Percentiles rank a stretch among this genome's conserved stretches.
These are phyloP conservation scores for Elysia chlorotica DNA, from an alignment of 1,140 invertebrate species.

Conservation along the genomic window DNA sequence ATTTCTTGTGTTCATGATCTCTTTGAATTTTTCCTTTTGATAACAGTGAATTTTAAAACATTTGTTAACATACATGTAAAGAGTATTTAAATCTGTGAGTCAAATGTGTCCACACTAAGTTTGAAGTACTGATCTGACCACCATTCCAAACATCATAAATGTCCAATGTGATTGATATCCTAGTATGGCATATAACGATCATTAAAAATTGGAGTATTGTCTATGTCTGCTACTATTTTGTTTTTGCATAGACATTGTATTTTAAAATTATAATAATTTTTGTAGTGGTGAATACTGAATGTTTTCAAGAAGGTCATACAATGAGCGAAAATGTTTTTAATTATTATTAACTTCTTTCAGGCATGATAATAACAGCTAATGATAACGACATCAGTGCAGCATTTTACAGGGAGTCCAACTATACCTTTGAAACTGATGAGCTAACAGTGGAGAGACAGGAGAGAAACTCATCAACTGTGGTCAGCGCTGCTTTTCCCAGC, in stretches of 20 bases:
- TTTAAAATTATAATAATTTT: not conserved
- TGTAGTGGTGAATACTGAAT: not conserved
- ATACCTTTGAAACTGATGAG: no score
- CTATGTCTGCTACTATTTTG: not conserved
- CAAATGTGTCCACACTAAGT: no score
- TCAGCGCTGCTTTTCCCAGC: no score
- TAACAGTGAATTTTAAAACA: no score
- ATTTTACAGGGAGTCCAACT: not conserved
- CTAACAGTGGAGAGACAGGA: not conserved
- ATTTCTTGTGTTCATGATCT: no score
- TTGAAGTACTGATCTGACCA: no score
- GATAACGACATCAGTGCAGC: not conserved
- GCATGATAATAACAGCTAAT: not conserved
- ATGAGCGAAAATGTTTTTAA: not conserved
- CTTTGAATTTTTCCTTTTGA: no score
- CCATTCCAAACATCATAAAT: no score
- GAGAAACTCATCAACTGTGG: not conserved
- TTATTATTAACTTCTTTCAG: not conserved
- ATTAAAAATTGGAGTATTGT: not conserved
- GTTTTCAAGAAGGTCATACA: not conserved
- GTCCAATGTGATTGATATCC: no score
- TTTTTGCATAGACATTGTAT: not conserved
- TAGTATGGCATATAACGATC: not conserved
- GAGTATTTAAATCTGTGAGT: no score
- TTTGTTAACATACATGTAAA: no score